Conservation (phyloP, 2,797 vertebrate genomes). For the Pseudomugil gertrudae region DNA sequence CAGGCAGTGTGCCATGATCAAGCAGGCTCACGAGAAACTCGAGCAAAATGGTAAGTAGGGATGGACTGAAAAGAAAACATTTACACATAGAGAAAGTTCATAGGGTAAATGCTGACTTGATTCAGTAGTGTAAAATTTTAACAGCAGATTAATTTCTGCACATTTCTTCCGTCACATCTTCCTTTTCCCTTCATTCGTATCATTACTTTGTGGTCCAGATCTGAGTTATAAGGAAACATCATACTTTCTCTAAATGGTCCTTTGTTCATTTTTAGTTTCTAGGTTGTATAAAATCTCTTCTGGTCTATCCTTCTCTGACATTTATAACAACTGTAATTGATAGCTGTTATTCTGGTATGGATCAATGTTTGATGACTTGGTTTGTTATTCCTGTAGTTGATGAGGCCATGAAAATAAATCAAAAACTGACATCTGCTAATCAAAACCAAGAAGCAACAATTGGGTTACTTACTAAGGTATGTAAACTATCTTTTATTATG, state of each 20-base stretch:
- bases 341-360: not conserved
- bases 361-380: not conserved
- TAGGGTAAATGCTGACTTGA: constrained; percentile 12
- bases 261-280: not conserved
- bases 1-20: constrained; percentile 85
- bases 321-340: not conserved
- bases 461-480: constrained; percentile 86
- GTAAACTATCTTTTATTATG: not conserved
- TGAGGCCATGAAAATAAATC: constrained; percentile 88
- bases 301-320: not conserved
- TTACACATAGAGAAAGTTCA: constrained; percentile 39
- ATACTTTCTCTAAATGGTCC: constrained; percentile 27
- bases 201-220: constrained; percentile 21
- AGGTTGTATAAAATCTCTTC: not conserved
- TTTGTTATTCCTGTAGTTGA: constrained; percentile 80
- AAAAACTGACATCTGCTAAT: constrained; percentile 84
- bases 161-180: constrained; percentile 37
- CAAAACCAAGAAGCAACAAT: constrained; percentile 85
- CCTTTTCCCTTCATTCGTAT: constrained; percentile 9
- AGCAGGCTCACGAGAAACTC: constrained; percentile 85
- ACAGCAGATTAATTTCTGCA: constrained; percentile 20
- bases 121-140: constrained; percentile 18
- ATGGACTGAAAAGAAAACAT: constrained; percentile 4
- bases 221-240: constrained; percentile 19
- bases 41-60: constrained; percentile 86